Base-by-base conservation (phyloP, 64 coral and sea anemone species). In the Pocillopora damicornis region DNA sequence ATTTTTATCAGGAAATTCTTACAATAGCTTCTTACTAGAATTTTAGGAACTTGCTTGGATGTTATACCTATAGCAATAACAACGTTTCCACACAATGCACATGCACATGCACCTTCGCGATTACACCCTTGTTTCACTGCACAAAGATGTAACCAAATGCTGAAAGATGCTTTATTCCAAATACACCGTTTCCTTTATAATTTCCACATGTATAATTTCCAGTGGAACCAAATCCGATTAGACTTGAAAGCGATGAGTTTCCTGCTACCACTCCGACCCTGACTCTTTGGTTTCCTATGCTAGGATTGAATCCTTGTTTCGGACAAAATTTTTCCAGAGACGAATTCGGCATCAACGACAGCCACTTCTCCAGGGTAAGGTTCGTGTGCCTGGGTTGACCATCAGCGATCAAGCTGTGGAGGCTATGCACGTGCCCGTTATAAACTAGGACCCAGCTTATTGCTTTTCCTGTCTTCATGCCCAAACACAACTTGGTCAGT, bases 401-500 rank as follows among this genome's bases (percentile, higher is more conserved):
- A 37, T 36, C 35, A n/a, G 61, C 17, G 25, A 66, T 83, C 35
- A 83, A 36, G 61, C 62, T 67, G 80, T 66, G 80, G 13, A 67
- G 18, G 13, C 14, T 64, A 12, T 67, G 35, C 35, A 34, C 35
- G 0, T 15, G 62, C 14, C 18, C 0, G 4, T 23, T 10, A 7
- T 16, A 15, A 67, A 68, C 62, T 16, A 81, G 12, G 17, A 85
- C 25, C 89, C 80, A 90, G 72, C 59, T 90, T 26, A 60, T 56
- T 64, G 73, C n/a, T 9, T 14, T 91, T 16, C 36, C 45, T 25
- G 16, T 77, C 60, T 69, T 63, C 89, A 91, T 91, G 16, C 89
- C 89, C 13, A 91, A 60, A 64, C 89, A 90, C 11, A 90, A 67
- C 34, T 83, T 90, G 16, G 66, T 84, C 67, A 76, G 73, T 2